These are phyloP conservation scores for Chaitophorus viminalis DNA, from an alignment of 2,888 invertebrate genomes.

Conservation along the genomic window DNA sequence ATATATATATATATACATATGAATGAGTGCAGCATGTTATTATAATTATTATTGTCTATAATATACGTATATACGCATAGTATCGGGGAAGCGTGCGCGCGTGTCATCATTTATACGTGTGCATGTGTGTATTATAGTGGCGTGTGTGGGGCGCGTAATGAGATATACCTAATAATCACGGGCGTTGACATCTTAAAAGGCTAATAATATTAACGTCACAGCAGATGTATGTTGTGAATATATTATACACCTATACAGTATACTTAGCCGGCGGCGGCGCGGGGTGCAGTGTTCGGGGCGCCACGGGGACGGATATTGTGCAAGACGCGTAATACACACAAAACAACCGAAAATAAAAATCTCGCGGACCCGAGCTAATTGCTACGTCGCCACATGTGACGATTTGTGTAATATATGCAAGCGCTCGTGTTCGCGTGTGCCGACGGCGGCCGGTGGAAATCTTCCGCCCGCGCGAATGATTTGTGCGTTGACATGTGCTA, in stretches of 20 bases:
- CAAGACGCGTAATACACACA: too few relatives aligned
- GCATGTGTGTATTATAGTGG: too few relatives aligned
- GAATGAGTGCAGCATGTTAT: too few relatives aligned
- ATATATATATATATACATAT: too few relatives aligned
- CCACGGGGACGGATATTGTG: not conserved
- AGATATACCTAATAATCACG: not conserved
- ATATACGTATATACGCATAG: too few relatives aligned
- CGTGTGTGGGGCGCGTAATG: not conserved
- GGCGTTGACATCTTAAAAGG: slow-evolving; percentile 43
- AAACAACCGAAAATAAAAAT: slow-evolving; percentile 39
- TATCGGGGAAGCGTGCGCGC: not conserved
- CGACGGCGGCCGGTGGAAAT: too few relatives aligned
- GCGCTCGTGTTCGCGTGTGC: too few relatives aligned
- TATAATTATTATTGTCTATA: too few relatives aligned
- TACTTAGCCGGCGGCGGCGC: not conserved
- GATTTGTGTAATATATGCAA: too few relatives aligned
- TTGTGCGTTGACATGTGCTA: slow-evolving; percentile 41
- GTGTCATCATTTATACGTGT: not conserved
- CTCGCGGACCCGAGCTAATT: not conserved
- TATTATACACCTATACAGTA: too few relatives aligned
- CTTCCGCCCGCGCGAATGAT: slow-evolving; percentile 35
- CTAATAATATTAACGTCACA: slow-evolving; percentile 3
- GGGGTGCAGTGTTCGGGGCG: not conserved
- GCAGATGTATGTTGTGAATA: too few relatives aligned
- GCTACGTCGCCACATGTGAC: not conserved